Evolutionary conservation across 2,888 invertebrate genomes (phyloP), one percentile per base, ranked within the genome.

Genomic region (Athripsodes cinereus): DNA sequence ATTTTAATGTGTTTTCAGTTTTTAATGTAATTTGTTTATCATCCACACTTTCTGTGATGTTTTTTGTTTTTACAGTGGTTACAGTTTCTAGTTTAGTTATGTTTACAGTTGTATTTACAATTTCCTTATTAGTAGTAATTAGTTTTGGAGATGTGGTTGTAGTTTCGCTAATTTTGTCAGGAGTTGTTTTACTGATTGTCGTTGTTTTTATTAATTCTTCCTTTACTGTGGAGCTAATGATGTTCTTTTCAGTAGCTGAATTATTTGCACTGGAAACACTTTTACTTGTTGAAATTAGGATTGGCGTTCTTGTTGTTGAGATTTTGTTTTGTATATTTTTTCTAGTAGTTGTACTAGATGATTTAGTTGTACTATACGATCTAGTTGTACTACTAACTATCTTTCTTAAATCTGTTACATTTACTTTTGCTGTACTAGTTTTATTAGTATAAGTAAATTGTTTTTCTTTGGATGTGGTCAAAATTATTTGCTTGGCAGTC

Each of bases 21-120:
- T 26, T 26, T 26, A 26, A 10, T 26, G 19, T 47, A 46, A 2
- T 48, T 18, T 13, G 53, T 40, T 40, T 40, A n/a, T 40, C 40
- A 40, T 40, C 13, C 5, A 40, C 10, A 2, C 10, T 22, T 58
- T 19, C 54, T 31, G 31, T 22, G 67, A 65, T 19, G 65, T 58
- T 64, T 68, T 69, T 51, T 70, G 71, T 65, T 62, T 67, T 64
- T 47, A 67, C 63, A 57, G 65, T 52, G 46, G 44, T 44, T 22
- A 26, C 55, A 52, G 59, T 58, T 46, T 54, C 31, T 44, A 57
- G 21, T 13, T 58, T 66, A 31, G 65, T 66, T 34, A 63, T 60
- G 52, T 64, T 55, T 53, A 59, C 57, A 2, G 57, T 56, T 26
- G n/a, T 40, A 40, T 26, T 56, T 40, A 26, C 11, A 2, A 2